Evolutionary conservation across 2,888 invertebrate species (phyloP), one percentile per base, ranked within the genome.

Genomic region (Beris morrisii): DNA sequence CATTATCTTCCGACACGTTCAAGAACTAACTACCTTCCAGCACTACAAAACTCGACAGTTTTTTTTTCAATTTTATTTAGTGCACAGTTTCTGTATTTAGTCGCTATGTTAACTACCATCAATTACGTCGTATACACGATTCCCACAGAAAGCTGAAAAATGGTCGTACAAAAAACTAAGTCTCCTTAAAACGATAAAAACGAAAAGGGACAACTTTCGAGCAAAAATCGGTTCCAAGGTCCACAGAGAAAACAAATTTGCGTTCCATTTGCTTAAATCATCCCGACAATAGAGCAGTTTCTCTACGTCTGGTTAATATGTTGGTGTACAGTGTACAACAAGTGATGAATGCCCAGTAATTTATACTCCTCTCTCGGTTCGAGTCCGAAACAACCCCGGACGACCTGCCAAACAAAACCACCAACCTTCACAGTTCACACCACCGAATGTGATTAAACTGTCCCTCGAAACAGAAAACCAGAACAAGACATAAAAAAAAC

Each of bases 251-350:
- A 61, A 61, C 52, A 61, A 61, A 61, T 61, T 61, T 61, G 50
- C 61, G 52, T 61, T 52, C 61, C 61, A 61, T 61, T 61, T 61
- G 61, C 61, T 52, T 61, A 61, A 61, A 61, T 61, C 61, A 61
- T 61, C 52, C 22, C 50, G 61, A 61, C 61, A 61, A 61, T 61
- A 50, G 61, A 61, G 61, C 61, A 11, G 30, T 46, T 28, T 22
- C 11, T 31, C 45, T 48, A 13, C 48, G 48, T 11, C n/a, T 15
- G 50, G 48, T 22, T 22, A n/a, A 46, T 48, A 59, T 48, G 28
- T 43, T 13, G 22, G 52, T 22, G 52, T 7, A 28, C 22, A 28
- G 22, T 38, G 22, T 50, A 38, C 43, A 52, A 50, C 61, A 61
- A 50, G 50, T 61, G 61, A 61, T 61, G 61, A 61, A 61, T 61